Evolutionary conservation across 2,113 vertebrate species (phyloP).

Genomic region (Thunnus thynnus): DNA sequence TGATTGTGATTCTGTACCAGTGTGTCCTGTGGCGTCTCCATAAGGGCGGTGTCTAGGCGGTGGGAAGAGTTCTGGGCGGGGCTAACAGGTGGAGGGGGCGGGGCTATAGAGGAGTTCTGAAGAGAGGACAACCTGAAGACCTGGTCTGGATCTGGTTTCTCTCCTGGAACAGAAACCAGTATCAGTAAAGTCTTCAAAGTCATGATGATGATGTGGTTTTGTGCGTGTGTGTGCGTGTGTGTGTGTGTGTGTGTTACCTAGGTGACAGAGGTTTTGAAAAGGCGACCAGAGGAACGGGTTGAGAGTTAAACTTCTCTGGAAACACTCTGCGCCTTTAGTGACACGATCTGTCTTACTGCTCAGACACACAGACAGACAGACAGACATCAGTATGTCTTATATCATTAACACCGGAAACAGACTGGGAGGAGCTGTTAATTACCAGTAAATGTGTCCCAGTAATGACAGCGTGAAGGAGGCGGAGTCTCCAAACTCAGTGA

Average conservation of each 20-base stretch:
- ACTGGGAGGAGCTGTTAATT: conserved; percentile 6
- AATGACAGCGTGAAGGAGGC: conserved; percentile 96
- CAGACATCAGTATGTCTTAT: neutral
- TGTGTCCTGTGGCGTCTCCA: conserved; percentile 98
- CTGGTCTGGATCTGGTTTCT: conserved; percentile 98
- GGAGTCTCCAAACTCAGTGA: conserved; percentile 97
- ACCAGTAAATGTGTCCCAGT: conserved; percentile 99
- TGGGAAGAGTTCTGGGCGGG: conserved; percentile 91
- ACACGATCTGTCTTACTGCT: conserved; percentile 79
- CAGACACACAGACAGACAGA: neutral
- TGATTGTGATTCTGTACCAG: conserved; percentile 84
- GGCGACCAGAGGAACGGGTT: conserved; percentile 99
- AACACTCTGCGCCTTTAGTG: conserved; percentile 98
- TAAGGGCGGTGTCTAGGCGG: conserved; percentile 94
- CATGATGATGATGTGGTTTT: neutral
- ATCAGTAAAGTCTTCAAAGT: too few species aligned
- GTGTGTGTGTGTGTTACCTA: conserved; percentile 86
- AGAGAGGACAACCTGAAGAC: conserved; percentile 96
- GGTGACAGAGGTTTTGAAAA: conserved; percentile 98
- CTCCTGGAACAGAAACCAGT: conserved; percentile 85
- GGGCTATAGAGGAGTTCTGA: conserved; percentile 90
- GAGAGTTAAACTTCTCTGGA: conserved; percentile 98
- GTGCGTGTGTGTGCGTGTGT: neutral
- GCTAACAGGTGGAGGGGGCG: conserved; percentile 90
- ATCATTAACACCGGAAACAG: neutral